phyloP scores from a whole-genome alignment of 2,888 invertebrate species.

The Carterocephalus palaemon region DNA sequence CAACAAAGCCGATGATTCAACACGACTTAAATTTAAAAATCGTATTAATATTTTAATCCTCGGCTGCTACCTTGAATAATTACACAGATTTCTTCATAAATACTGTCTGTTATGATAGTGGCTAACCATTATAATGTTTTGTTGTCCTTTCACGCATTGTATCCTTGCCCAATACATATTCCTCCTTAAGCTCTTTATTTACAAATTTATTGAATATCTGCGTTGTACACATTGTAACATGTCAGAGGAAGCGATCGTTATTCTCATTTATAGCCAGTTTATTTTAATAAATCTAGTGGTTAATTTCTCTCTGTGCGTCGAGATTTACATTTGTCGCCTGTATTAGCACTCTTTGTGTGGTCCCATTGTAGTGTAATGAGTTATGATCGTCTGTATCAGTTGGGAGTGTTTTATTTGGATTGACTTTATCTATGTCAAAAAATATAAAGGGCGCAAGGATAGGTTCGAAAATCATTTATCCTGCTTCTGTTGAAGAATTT shows the following conservation, averaged over 20 bases:
- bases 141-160: constrained; percentile 15
- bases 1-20: no score
- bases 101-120: constrained; percentile 6
- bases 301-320: constrained; percentile 35
- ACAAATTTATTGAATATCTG: constrained; percentile 27
- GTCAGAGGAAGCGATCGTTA: constrained; percentile 38
- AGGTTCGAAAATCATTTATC: no score
- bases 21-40: no score
- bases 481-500: no score
- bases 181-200: constrained; percentile 19
- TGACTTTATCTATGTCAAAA: constrained; percentile 28
- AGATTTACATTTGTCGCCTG: constrained; percentile 37
- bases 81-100: neutral
- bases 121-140: constrained; percentile 3
- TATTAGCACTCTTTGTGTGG: constrained; percentile 41
- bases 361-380: constrained; percentile 42
- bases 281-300: constrained; percentile 35
- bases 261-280: constrained; percentile 36
- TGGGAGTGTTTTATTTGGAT: constrained; percentile 34
- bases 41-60: neutral
- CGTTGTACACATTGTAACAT: constrained; percentile 28
- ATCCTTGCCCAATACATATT: constrained; percentile 13
- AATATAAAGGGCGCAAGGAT: constrained; percentile 22
- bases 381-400: constrained; percentile 36
- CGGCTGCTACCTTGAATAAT: neutral